Base-by-base conservation (phyloP, 2,113 vertebrate species). In the Nansenia antarctica region DNA sequence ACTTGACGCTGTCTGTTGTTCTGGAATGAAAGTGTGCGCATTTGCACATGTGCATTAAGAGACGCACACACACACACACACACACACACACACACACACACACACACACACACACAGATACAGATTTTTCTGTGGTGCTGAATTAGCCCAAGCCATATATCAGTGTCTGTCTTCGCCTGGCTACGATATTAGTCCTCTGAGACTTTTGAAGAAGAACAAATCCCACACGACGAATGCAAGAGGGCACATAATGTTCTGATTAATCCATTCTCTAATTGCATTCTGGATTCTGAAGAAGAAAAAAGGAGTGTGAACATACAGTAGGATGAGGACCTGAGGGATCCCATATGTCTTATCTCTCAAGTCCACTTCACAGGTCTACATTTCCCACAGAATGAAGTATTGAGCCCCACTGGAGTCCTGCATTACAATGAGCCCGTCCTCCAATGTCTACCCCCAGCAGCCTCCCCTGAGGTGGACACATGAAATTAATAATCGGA, bases 301-400 rank as follows among this genome's bases (percentile, higher is more conserved):
- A 69, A 70, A 81, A 72, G 30, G 22, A 66, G 57, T 14, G 55
- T 15, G 55, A 62, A 53, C 37, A 35, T 45, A 59, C 64, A 72
- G 42, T 74, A 65, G 65, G 52, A 53, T 42, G 77, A 65, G 65
- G 52, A 53, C 69, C 29, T 26, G 3, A 7, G 8, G 62, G 39
- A 64, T 73, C 52, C n/a, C n/a, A 45, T 61, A 30, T 55, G 64
- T 54, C 20, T 67, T 58, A 67, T 63, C 75, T 63, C 75, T 69
- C 63, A 78, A 78, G 63, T 58, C n/a, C 32, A 31, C 49, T 47
- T 8, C 55, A 52, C 64, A 66, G 67, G 68, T 76, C 52, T 32
- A 75, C 62, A 83, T 76, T 64, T 81, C 58, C 6, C 42, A 53
- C 71, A 65, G 77, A 77, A 86, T 83, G 74, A 73, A 14, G 29